Evolutionary conservation across 1,140 invertebrate genomes (phyloP), one percentile per base, ranked within the genome.

Genomic region (Ceratina australensis): DNA sequence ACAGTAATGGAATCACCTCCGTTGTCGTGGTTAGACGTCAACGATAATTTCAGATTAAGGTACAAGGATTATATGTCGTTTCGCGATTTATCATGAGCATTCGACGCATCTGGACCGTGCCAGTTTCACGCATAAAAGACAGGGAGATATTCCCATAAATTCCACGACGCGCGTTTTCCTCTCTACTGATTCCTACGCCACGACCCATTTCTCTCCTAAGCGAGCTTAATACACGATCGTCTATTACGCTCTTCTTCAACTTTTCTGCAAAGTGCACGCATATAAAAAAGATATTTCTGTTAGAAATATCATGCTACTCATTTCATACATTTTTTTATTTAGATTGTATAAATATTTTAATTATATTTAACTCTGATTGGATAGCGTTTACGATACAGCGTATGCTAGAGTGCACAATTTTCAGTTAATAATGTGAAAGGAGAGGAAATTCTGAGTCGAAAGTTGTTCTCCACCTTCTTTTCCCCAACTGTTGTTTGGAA

Each of bases 151-250:
- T 63, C 33, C 63, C 47, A 84, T 26, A 47, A 52, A 2, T 20
- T 56, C 12, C 42, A 57, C 65, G 59, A 72, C 24, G 52, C 64
- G 49, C 67, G 63, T 66, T 74, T 75, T 72, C 68, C 68, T 66
- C 68, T 74, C 54, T 60, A 26, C 18, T 42, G 33, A 66, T 73
- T 24, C 18, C 50, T 67, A 1, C 13, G 20, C 18, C 54, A 49
- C 59, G 68, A 73, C 59, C 78, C 42, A 77, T 80, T 80, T 83
- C 67, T 66, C 52, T 20, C 71, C 22, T 72, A 72, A 76, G 33
- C 18, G 52, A 71, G 72, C 79, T 68, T 79, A 59, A 71, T 83
- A 63, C 63, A 2, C 28, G 63, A 64, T 64, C 33, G 33, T 47
- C 33, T 33, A 33, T 33, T 33, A 33, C 28, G 5, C 5, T 33